Base-by-base conservation (phyloP, 2,113 vertebrate species). In the Lipophrys pholis region DNA sequence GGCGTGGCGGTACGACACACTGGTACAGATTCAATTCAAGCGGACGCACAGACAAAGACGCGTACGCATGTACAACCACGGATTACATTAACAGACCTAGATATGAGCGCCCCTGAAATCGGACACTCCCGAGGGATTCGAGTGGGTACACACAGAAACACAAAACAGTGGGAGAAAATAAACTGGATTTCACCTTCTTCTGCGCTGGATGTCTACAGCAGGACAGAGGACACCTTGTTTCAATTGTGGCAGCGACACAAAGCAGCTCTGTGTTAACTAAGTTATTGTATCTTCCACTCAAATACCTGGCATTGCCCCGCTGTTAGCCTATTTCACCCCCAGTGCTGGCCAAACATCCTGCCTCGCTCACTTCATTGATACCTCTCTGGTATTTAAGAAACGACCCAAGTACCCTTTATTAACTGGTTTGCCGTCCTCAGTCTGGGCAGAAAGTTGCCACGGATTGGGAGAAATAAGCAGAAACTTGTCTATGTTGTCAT, bases 141-240 rank as follows among this genome's bases (percentile, higher is more conserved):
- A 67, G 12, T 55, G 40, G 8, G 30, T 16, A 42, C 8, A 45
- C 56, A 6, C 52, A 54, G 10, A 45, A 57, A 56, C 54, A 56
- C 40, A 17, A 78, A 65, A 78, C 50, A 66, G 16, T n/a, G 35
- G 41, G 2, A 55, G 16, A 30, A 43, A 43, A 66, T 49, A 21
- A n/a, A 70, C 42, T 61, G 16, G 35, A 70, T 69, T 70, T 66
- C 30, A 50, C 17, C 49, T 63, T 15, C 40, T 14, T 69, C 49
- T 68, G 54, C 30, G 50, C 42, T 68, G 36, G 73, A 63, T 49
- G 50, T 73, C 53, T 67, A 39, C 54, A 60, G 53, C 30, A 21
- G 12, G 55, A 86, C 73, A 83, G 57, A 54, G 42, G 66, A 30
- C 36, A 66, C 42, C 59, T 66, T 68, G 75, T 83, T 59, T 76